Conservation (phyloP, 1,140 invertebrate species). For the Plectrocnemia conspersa region DNA sequence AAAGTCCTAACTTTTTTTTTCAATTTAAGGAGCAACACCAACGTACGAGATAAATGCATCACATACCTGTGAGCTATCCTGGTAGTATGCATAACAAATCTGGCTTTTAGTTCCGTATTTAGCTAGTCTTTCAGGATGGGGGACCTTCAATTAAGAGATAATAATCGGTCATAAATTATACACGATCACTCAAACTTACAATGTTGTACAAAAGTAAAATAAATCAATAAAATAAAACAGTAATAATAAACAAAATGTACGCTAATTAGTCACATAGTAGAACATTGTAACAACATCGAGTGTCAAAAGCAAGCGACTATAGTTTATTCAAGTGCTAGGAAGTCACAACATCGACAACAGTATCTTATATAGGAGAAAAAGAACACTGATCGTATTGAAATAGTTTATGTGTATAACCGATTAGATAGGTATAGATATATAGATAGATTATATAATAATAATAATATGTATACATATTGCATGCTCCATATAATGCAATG, state of each 20-base stretch:
- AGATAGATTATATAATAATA: too few species aligned
- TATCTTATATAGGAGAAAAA: slow-evolving; percentile 21
- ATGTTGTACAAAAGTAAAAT: slow-evolving; percentile 10
- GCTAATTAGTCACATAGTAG: slow-evolving; percentile 8
- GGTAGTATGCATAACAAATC: slow-evolving; percentile 52
- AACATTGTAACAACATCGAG: slow-evolving; percentile 30
- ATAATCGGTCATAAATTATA: slow-evolving; percentile 37
- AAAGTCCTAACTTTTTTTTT: background rate
- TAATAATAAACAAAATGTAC: slow-evolving; percentile 7
- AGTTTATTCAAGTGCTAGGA: slow-evolving; percentile 22
- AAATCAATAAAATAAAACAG: background rate
- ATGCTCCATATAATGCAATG: slow-evolving; percentile 34
- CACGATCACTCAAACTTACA: background rate
- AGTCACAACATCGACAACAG: slow-evolving; percentile 32
- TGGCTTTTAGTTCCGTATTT: slow-evolving; percentile 47
- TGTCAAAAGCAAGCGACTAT: slow-evolving; percentile 34
- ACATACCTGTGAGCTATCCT: slow-evolving; percentile 53
- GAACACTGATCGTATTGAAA: slow-evolving; percentile 27
- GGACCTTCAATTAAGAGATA: slow-evolving; percentile 54
- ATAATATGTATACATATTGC: slow-evolving; percentile 21
- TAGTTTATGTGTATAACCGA: background rate
- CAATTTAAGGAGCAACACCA: slow-evolving; percentile 45
- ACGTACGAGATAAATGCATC: slow-evolving; percentile 44
- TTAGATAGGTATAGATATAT: background rate
- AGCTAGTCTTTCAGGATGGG: slow-evolving; percentile 53